These are phyloP conservation scores for Norana najaformis DNA, from an alignment of 2,888 invertebrate species.

Conservation along the genomic window DNA sequence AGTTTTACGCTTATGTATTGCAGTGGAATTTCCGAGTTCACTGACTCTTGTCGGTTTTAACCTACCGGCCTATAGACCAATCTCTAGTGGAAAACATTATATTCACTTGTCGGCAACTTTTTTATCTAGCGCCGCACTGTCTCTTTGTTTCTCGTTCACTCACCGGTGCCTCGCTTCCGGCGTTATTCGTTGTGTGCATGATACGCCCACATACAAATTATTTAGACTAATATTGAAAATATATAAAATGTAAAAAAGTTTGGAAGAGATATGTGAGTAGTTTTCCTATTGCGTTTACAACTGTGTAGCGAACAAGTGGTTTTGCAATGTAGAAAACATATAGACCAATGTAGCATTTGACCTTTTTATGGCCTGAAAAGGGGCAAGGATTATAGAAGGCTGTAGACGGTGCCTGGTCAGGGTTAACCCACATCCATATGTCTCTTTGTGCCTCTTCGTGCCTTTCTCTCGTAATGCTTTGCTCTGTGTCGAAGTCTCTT, in stretches of 20 bases:
- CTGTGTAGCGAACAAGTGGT: neutral
- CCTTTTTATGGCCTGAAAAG: no score
- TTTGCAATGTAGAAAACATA: neutral
- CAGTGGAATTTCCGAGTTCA: neutral
- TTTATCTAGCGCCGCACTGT: neutral
- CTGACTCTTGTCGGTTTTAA: neutral
- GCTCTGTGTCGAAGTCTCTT: neutral
- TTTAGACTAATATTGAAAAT: neutral
- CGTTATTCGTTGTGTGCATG: neutral
- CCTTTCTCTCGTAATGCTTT: neutral
- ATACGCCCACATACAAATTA: neutral
- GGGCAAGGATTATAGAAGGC: no score
- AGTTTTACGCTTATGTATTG: constrained; percentile 13
- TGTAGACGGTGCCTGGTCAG: neutral
- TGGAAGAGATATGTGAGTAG: neutral
- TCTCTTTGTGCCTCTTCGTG: neutral
- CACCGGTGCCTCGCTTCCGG: neutral
- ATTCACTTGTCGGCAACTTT: neutral
- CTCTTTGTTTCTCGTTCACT: neutral
- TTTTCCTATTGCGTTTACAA: neutral
- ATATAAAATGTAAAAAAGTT: neutral
- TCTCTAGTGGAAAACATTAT: neutral
- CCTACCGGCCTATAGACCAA: no score
- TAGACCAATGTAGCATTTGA: neutral
- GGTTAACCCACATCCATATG: neutral